A percentile compares a stretch with the other conserved stretches of the same genome.
These are phyloP conservation scores for Scolopax bukidnonensis DNA, from an alignment of 2,797 vertebrate genomes.

Conservation along the genomic window DNA sequence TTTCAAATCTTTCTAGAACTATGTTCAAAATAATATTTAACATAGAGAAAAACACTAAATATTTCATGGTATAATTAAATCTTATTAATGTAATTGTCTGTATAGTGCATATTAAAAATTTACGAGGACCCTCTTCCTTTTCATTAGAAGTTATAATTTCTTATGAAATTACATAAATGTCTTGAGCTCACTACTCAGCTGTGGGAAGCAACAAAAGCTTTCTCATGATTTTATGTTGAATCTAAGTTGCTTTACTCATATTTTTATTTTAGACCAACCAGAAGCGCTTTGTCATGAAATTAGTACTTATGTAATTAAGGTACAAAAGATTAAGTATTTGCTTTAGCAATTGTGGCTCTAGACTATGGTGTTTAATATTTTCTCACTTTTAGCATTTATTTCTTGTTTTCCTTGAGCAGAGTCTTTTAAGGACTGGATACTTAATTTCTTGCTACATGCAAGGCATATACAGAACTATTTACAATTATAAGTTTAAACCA, in stretches of 20 bases:
- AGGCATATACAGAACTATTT: neutral
- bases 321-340: neutral
- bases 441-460: neutral
- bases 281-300: neutral
- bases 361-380: neutral
- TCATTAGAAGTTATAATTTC: neutral
- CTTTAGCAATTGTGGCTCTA: neutral
- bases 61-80: slow-evolving; percentile 53
- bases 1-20: neutral
- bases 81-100: slow-evolving; percentile 59
- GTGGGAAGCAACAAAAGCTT: neutral
- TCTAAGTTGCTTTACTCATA: neutral
- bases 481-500: neutral
- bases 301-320: neutral
- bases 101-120: slow-evolving; percentile 45
- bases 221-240: neutral
- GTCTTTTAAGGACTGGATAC: neutral
- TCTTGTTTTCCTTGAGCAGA: neutral
- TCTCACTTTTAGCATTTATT: neutral
- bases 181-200: neutral
- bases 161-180: neutral
- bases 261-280: neutral
- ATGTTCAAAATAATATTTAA: slow-evolving; percentile 24
- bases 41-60: slow-evolving; percentile 38
- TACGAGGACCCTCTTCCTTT: neutral